Base-by-base conservation (phyloP, 2,113 vertebrate species). In the Embiotoca jacksoni region DNA sequence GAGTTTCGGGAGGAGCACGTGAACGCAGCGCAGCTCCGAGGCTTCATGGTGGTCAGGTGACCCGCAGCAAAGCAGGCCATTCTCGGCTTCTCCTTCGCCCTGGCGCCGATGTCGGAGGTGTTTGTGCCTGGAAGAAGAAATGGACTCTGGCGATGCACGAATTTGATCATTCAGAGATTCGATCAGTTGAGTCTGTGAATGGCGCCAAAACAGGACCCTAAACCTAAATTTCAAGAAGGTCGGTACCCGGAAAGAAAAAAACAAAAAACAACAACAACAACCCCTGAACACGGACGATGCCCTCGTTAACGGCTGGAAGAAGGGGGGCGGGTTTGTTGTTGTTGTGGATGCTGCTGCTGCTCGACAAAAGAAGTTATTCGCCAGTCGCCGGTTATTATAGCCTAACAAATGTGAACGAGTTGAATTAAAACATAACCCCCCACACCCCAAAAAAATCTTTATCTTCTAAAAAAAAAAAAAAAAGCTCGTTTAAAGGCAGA, bases 201-300 rank as follows among this genome's bases (percentile, higher is more conserved):
- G 97, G 97, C 97, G 97, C 97, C 97, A 95, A 98, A 98, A 96
- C 97, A 97, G 94, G 97, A 98, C 95, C 97, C 97, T 92, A 98
- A 97, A 92, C 97, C 97, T 80, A 99, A 99, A 93, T 99, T 99
- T 96, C 96, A 97, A 95, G 96, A 97, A 96, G 96, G 96, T 97
- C 0, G 0, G 91, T 89, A 11, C 3, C 44, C 7, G 44, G 44
- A 11, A 23, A 23, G 23, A 23, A 23, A 23, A 23, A 23, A 23
- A 23, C 23, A 23, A 23, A 23, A 23, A 23, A 23, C 23, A 23
- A 23, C 23, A 23, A 23, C 23, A 23, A 23, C 23, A 23, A 23
- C 23, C 23, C 23, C 23, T 23, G 23, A 8, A 30, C 16, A 1
- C 52, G 8, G 35, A 50, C 3, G 61, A 4, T 9, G 16, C 32